Evolutionary conservation across 2,797 vertebrate species (phyloP), one percentile per base, ranked within the genome.

Genomic region (Chelon auratus): DNA sequence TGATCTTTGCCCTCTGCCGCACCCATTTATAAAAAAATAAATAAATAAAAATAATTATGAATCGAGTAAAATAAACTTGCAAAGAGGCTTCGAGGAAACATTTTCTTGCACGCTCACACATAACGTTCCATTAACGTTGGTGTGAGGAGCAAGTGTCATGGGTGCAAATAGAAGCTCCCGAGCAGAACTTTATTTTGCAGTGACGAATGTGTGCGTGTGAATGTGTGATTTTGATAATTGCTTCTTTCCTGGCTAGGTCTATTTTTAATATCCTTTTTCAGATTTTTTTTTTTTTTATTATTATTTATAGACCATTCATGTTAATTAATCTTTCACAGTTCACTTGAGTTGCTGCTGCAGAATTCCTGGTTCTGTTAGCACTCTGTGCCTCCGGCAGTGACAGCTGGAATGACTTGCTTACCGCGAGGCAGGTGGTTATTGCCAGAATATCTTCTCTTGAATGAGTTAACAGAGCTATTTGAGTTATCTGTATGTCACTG

Each of bases 181-280:
- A 87, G 68, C 76, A 76, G 42, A 70, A 59, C 56, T 65, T 63
- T 47, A 50, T 63, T 60, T 62, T 77, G 45, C 56, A 36, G 37
- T 37, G 66, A 77, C 81, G 70, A 85, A 78, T 68, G 67, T 69
- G 65, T 51, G 43, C 20, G 74, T 59, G 80, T 63, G 55, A 71
- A 85, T 3, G 82, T 81, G 83, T 77, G 79, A 91, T 73, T 3
- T 74, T 77, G 92, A 89, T 92, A 93, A 92, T 93, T 92, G 80
- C 86, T 80, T 88, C 76, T 87, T 87, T 87, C 81, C 77, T 83
- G 81, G 83, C 67, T 62, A 72, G 11, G 72, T 83, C 78, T 93
- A 89, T 92, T 91, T 92, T 62, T 54, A 69, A 80, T 37, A 60
- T 81, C 47, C 60, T 80, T 64, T 43, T 40, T 51, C 73, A 17